phyloP scores from a whole-genome alignment of 2,113 vertebrate genomes.

The Cryptotis parvus region DNA sequence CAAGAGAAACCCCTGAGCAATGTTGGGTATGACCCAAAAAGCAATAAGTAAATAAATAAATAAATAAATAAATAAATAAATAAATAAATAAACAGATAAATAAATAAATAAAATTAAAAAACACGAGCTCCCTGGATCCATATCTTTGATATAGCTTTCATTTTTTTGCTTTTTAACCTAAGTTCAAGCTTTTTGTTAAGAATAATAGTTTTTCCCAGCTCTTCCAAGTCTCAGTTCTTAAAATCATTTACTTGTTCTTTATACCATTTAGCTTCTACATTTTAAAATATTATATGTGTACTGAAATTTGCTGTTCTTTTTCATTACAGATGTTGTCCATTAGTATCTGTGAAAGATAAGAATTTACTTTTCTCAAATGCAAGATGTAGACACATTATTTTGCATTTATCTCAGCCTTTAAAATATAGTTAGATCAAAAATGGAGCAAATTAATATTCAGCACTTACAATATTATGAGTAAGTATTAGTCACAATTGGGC shows the following conservation, averaged over 20 bases:
- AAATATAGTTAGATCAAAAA: background rate
- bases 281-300: background rate
- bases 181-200: constrained; percentile 30
- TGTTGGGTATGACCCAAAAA: too few species aligned
- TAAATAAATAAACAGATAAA: too few species aligned
- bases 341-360: background rate
- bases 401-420: background rate
- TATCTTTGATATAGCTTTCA: too few species aligned
- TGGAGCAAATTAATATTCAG: background rate
- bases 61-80: too few species aligned
- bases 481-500: background rate
- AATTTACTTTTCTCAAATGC: constrained; percentile 1
- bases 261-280: background rate
- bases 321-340: background rate
- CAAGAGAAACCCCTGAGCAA: too few species aligned
- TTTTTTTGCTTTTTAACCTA: constrained; percentile 12
- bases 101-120: too few species aligned
- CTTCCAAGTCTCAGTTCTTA: background rate
- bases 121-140: too few species aligned
- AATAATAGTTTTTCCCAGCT: background rate
- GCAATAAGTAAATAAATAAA: too few species aligned
- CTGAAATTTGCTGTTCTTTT: background rate
- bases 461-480: background rate
- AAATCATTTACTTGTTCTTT: background rate
- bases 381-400: background rate